Percentiles rank a stretch among this genome's conserved stretches.
Conservation (phyloP, 2,888 invertebrate genomes). For the Eupithecia insigniata region DNA sequence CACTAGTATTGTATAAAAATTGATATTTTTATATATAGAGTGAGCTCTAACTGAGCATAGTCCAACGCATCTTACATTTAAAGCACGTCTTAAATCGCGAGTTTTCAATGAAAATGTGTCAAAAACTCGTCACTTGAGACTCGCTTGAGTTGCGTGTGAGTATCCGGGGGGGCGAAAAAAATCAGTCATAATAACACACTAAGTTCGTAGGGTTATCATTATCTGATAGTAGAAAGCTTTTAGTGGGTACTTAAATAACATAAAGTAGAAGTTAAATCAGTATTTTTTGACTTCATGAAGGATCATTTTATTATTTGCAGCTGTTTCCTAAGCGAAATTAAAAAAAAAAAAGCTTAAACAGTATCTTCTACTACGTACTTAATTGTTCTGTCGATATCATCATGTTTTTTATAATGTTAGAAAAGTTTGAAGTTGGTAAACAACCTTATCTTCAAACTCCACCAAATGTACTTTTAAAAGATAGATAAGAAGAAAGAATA, state of each 20-base stretch:
- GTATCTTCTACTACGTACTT: no score
- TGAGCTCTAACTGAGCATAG: no score
- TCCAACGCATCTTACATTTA: no score
- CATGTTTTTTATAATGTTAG: not conserved
- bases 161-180: not conserved
- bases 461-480: conserved; percentile 24
- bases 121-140: no score
- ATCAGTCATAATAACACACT: not conserved
- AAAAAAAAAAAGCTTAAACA: not conserved
- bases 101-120: no score
- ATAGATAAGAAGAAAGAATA: conserved; percentile 16
- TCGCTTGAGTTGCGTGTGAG: no score
- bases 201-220: not conserved
- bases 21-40: no score
- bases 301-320: not conserved
- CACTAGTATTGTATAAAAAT: not conserved
- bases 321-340: not conserved
- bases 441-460: conserved; percentile 25
- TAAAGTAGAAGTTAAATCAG: not conserved
- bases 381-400: not conserved
- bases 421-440: not conserved
- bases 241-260: not conserved
- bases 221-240: not conserved
- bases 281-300: not conserved
- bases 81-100: no score